A percentile compares a stretch with the other conserved stretches of the same genome.
Conservation (phyloP, 2,113 vertebrate species). For the Vidua chalybeata region DNA sequence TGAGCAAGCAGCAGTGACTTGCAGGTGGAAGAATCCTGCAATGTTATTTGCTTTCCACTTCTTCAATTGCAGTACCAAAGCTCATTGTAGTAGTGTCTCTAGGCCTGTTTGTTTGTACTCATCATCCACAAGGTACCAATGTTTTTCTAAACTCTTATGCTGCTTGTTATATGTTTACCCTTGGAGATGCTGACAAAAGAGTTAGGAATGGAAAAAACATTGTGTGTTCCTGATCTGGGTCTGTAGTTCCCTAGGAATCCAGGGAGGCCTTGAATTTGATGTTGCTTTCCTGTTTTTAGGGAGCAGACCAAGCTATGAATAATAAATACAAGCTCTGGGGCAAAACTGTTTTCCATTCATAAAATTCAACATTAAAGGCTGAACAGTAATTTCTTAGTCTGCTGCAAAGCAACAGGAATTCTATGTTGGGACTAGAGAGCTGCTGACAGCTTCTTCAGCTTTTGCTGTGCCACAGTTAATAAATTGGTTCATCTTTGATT, state of each 20-base stretch:
- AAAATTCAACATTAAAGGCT: not conserved
- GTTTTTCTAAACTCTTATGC: not conserved
- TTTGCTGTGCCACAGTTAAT: not conserved
- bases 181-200: not conserved
- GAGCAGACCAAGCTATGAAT: constrained; percentile 2
- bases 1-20: not conserved
- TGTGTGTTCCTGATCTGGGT: not conserved
- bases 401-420: not conserved
- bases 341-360: not conserved
- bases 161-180: not conserved
- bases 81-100: not conserved
- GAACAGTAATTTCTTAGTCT: not conserved
- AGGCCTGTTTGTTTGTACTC: not conserved
- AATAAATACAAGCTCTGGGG: constrained; percentile 17
- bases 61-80: not conserved
- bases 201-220: not conserved
- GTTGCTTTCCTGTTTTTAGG: not conserved
- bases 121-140: not conserved
- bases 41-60: not conserved
- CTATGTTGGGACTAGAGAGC: not conserved
- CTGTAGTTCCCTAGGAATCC: not conserved
- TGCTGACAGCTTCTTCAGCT: not conserved
- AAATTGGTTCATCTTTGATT: not conserved
- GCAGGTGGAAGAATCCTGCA: not conserved
- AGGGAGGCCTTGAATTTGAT: not conserved